Evolutionary conservation across 2,888 invertebrate species (phyloP), one percentile per base, ranked within the genome.

Genomic region (Linyphia triangularis): DNA sequence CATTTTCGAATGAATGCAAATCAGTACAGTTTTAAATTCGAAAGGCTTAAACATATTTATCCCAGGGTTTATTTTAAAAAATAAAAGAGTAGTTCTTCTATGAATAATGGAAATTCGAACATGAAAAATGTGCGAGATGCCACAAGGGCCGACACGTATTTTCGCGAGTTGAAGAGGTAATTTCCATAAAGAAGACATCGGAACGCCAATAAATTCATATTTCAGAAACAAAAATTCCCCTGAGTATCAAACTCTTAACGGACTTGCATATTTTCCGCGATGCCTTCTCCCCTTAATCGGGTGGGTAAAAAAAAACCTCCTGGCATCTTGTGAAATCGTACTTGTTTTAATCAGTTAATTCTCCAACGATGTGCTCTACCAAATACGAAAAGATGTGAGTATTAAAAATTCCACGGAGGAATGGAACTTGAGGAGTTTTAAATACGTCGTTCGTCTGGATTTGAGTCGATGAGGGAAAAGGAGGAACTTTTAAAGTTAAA

Each of bases 61-160:
- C 43, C 40, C 24, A n/a, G 7, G 10, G 24, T 70, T 43, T 7
- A 51, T 51, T 51, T 26, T n/a, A 13, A n/a, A 26, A 43, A 70
- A 73, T 19, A 73, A 77, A 40, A 77, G 9, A 26, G 13, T 26
- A 13, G 22, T 26, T 37, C n/a, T 51, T 51, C n/a, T 16, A 63
- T 77, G 77, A 77, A 77, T 77, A 77, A 77, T 63, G 77, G 77
- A 77, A 77, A 22, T 77, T 24, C 16, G n/a, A 59, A 77, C 63
- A 7, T 77, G 77, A 77, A 77, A 77, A 77, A 24, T 63, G 61
- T 26, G 26, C 24, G 77, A 61, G n/a, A 19, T 33, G 19, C 73
- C 73, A 33, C 67, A 19, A 33, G n/a, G 33, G 33, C 33, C 26
- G 77, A 40, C 77, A 51, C 70, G 16, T 70, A 22, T 69, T 22